Percentiles rank a stretch among this genome's conserved stretches.
These are phyloP conservation scores for Euura lappo DNA, from an alignment of 1,140 invertebrate species.

Conservation along the genomic window DNA sequence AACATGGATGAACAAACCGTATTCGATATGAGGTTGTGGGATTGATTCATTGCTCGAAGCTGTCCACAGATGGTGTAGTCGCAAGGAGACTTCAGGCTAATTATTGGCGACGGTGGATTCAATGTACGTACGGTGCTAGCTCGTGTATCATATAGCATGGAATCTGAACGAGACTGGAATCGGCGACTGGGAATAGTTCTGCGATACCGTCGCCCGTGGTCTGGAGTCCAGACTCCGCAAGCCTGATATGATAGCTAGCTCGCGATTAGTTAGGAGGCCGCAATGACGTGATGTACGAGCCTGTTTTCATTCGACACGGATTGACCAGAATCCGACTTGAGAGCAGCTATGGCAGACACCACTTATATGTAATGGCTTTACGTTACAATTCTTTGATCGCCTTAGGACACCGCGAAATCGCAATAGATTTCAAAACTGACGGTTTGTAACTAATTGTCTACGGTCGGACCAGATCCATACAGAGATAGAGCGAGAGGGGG, in stretches of 20 bases:
- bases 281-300: constrained; percentile 6
- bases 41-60: constrained; percentile 41
- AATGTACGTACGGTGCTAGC: background rate
- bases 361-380: background rate
- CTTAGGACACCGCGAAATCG: background rate
- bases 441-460: constrained; percentile 3
- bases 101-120: constrained; percentile 20
- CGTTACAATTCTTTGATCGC: background rate
- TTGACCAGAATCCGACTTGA: background rate
- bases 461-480: background rate
- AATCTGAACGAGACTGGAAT: too few relatives aligned
- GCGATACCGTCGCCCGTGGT: too few relatives aligned
- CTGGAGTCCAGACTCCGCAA: too few relatives aligned
- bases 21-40: constrained; percentile 34
- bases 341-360: background rate
- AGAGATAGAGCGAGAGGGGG: too few relatives aligned
- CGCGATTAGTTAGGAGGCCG: background rate
- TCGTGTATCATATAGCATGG: background rate
- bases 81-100: constrained; percentile 19
- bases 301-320: background rate
- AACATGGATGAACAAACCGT: background rate
- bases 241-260: too few relatives aligned
- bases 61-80: constrained; percentile 25
- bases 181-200: too few relatives aligned
- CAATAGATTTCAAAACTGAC: constrained; percentile 3